A percentile compares a stretch with the other conserved stretches of the same genome.
These are phyloP conservation scores for Vanessa cardui DNA, from an alignment of 2,888 invertebrate genomes.

Conservation along the genomic window DNA sequence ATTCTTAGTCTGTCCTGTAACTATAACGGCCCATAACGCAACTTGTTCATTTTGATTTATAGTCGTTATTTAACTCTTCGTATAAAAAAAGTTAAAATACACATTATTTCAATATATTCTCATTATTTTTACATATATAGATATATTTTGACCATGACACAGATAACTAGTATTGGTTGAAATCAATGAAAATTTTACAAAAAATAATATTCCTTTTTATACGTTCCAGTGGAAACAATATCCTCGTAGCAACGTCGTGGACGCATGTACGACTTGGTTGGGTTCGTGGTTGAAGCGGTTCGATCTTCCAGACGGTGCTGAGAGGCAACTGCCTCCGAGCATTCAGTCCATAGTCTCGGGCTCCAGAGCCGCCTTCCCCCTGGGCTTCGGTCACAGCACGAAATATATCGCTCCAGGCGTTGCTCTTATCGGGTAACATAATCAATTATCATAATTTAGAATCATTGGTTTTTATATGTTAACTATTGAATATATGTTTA, in stretches of 20 bases:
- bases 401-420: constrained; percentile 92
- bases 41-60: too few relatives aligned
- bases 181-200: too few relatives aligned
- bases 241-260: constrained; percentile 78
- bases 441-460: neutral
- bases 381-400: constrained; percentile 95
- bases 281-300: constrained; percentile 63
- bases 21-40: too few relatives aligned
- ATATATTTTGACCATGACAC: too few relatives aligned
- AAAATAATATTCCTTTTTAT: too few relatives aligned
- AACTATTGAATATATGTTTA: too few relatives aligned
- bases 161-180: too few relatives aligned
- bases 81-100: too few relatives aligned
- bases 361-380: constrained; percentile 94
- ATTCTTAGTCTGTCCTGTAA: too few relatives aligned
- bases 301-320: constrained; percentile 72
- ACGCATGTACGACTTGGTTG: constrained; percentile 80
- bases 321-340: constrained; percentile 87
- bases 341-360: constrained; percentile 81
- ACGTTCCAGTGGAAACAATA: constrained; percentile 83
- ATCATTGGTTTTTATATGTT: neutral
- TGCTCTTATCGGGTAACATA: constrained; percentile 89
- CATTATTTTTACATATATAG: too few relatives aligned
- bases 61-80: too few relatives aligned
- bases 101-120: too few relatives aligned